Evolutionary conservation across 2,888 invertebrate genomes (phyloP), one percentile per base, ranked within the genome.

Genomic region (Spodoptera exigua): DNA sequence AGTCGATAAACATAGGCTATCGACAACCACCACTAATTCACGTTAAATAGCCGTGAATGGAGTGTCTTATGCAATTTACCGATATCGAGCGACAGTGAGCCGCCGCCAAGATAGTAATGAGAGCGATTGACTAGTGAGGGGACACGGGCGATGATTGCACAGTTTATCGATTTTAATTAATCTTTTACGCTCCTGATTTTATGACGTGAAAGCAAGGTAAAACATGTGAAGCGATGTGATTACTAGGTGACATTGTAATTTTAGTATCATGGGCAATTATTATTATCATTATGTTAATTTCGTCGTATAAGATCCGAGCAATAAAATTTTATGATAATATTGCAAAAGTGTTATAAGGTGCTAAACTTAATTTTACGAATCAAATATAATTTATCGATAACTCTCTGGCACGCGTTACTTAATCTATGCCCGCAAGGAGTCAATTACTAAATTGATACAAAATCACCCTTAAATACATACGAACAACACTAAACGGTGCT

Each of bases 31-130:
- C 77, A 72, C 80, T 88, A 88, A 89, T 89, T 84, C 81, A 70
- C 79, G 81, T 76, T 90, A 89, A 90, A 83, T 79, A 89, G 86
- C 83, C 87, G 86, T 87, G 88, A 90, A 90, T 87, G 85, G 84
- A 82, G 85, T 82, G 73, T 74, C 78, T 86, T 84, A 83, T 85
- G 89, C 87, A 90, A 91, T 89, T 90, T 90, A 82, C 84, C 72
- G 82, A 85, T 82, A 82, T 76, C 66, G 80, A 70, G 69, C 44
- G 39, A 72, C 74, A 70, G 57, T 57, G 70, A 71, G 61, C 35
- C 27, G 53, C 59, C 36, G 48, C 61, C 59, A 52, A 48, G 56
- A 55, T 75, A 70, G 80, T 85, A 87, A 88, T 86, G 77, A 82
- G 78, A 72, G 76, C 73, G 79, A 85, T 85, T 85, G 83, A 84